phyloP scores from a whole-genome alignment of 2,888 invertebrate species.

The Thumatha senex region DNA sequence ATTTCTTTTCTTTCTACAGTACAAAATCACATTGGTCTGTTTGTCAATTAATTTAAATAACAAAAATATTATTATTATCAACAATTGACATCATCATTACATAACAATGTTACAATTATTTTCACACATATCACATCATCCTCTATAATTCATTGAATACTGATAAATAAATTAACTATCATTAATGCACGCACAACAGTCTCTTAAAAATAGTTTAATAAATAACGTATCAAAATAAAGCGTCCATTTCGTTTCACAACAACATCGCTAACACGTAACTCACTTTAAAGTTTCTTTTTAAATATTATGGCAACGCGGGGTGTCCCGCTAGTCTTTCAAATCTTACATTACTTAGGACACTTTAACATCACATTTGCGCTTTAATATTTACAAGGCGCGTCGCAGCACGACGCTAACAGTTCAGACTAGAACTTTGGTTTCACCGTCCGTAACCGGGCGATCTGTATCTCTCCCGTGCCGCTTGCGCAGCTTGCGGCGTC shows the following conservation, averaged over 20 bases:
- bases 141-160: conserved; percentile 72
- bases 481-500: conserved; percentile 85
- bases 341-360: conserved; percentile 81
- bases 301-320: conserved; percentile 80
- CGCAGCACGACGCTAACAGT: conserved; percentile 58
- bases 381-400: conserved; percentile 73
- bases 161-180: conserved; percentile 81
- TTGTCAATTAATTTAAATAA: conserved; percentile 57
- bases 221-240: conserved; percentile 68
- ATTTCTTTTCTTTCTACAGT: conserved; percentile 65
- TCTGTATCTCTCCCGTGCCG: conserved; percentile 63
- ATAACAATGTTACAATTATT: conserved; percentile 59
- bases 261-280: conserved; percentile 49
- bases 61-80: conserved; percentile 54
- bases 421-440: conserved; percentile 82
- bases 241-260: conserved; percentile 58
- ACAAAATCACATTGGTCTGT: conserved; percentile 65
- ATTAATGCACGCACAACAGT: conserved; percentile 73
- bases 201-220: conserved; percentile 79
- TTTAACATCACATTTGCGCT: conserved; percentile 83
- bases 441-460: conserved; percentile 74
- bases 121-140: conserved; percentile 65
- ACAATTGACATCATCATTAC: conserved; percentile 51
- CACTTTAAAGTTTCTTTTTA: conserved; percentile 45
- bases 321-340: conserved; percentile 70